phyloP scores from a whole-genome alignment of 2,888 invertebrate species.

The Anoncus sp. region DNA sequence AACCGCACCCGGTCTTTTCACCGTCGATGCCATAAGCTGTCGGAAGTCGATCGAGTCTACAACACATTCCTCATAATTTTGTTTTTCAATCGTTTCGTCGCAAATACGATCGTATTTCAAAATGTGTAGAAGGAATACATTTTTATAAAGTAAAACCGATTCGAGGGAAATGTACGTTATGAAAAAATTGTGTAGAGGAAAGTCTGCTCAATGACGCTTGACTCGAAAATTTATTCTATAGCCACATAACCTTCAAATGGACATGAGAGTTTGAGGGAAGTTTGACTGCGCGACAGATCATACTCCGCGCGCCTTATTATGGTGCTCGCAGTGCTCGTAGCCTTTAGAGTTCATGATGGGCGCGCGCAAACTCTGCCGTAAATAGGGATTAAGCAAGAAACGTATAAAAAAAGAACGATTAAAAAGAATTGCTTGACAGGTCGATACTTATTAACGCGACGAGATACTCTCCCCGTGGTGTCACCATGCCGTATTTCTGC shows the following conservation, averaged over 20 bases:
- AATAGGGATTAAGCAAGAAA: slow-evolving; percentile 11
- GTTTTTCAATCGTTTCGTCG: too few relatives aligned
- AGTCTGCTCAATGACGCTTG: neutral
- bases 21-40: neutral
- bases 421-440: slow-evolving; percentile 27
- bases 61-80: neutral
- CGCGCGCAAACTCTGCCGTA: neutral
- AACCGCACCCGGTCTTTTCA: neutral
- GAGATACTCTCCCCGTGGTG: neutral
- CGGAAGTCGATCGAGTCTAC: slow-evolving; percentile 2
- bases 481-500: neutral
- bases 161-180: neutral
- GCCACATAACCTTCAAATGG: neutral
- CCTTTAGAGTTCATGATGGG: slow-evolving; percentile 5
- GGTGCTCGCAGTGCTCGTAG: neutral
- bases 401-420: slow-evolving; percentile 21
- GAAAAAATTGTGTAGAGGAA: neutral
- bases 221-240: neutral
- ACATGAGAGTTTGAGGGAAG: neutral
- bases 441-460: slow-evolving; percentile 39
- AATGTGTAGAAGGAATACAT: too few relatives aligned
- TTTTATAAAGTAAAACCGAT: neutral
- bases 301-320: neutral
- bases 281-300: slow-evolving; percentile 9
- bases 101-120: too few relatives aligned